Conservation (phyloP, 2,113 vertebrate genomes). For the Psilopsiagon aurifrons region DNA sequence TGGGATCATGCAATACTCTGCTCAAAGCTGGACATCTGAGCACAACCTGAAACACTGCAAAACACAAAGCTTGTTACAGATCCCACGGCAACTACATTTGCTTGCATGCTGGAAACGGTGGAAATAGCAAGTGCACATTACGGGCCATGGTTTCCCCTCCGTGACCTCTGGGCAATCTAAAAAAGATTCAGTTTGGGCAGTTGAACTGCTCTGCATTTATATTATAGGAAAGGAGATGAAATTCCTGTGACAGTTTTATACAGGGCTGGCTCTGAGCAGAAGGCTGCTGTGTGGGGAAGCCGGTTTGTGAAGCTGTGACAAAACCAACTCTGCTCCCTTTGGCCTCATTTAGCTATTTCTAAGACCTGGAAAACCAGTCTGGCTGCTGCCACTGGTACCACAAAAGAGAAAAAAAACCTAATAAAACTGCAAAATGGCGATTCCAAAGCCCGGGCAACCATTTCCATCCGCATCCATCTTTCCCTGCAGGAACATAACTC, state of each 20-base stretch:
- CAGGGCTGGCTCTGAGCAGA: not conserved
- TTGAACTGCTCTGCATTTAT: not conserved
- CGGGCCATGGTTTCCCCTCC: not conserved
- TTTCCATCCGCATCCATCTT: not conserved
- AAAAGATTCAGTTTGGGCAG: not conserved
- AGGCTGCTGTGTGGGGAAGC: not conserved
- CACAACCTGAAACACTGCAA: not conserved
- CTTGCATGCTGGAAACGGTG: not conserved
- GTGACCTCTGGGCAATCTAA: not conserved
- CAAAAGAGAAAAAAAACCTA: not conserved
- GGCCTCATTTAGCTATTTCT: not conserved
- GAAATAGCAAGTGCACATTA: fast-evolving
- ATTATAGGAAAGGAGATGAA: not conserved
- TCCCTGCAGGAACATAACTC: not conserved
- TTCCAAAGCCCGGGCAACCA: not conserved
- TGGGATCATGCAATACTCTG: fast-evolving
- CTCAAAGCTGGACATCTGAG: not conserved
- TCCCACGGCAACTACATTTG: not conserved
- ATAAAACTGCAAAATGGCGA: not conserved
- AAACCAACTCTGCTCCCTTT: not conserved
- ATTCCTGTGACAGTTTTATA: not conserved
- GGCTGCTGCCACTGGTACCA: not conserved
- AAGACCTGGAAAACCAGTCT: not conserved
- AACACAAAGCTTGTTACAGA: not conserved
- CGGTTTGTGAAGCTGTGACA: not conserved